Conservation (phyloP, 2,797 vertebrate species). For the Saxicola maurus region DNA sequence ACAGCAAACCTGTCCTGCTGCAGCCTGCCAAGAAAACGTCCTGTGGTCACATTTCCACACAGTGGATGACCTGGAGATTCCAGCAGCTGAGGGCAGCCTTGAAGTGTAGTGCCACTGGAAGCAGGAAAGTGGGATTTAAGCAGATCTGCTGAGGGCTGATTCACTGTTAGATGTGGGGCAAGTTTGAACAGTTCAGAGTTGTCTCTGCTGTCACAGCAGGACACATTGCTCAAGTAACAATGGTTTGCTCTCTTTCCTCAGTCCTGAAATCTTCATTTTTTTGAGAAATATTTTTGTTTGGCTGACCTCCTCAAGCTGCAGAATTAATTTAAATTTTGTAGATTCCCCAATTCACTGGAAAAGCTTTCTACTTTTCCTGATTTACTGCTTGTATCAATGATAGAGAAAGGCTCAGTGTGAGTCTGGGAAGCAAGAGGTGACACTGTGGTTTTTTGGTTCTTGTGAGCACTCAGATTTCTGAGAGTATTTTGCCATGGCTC, state of each 20-base stretch:
- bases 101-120: neutral
- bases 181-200: neutral
- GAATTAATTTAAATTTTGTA: neutral
- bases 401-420: neutral
- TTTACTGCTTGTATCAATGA: neutral
- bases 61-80: neutral
- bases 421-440: neutral
- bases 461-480: neutral
- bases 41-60: neutral
- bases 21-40: neutral
- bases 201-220: neutral
- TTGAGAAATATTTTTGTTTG: neutral
- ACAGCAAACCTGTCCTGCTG: neutral
- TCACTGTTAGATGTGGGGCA: neutral
- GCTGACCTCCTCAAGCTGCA: neutral
- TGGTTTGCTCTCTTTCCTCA: neutral
- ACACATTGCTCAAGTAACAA: neutral
- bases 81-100: neutral
- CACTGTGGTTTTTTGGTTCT: rapidly evolving
- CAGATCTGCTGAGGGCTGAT: neutral
- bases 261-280: neutral
- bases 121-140: neutral
- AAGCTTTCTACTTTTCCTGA: neutral
- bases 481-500: neutral
- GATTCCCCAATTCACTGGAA: neutral